Base-by-base conservation (phyloP, 2,888 invertebrate species). In the Linyphia triangularis region DNA sequence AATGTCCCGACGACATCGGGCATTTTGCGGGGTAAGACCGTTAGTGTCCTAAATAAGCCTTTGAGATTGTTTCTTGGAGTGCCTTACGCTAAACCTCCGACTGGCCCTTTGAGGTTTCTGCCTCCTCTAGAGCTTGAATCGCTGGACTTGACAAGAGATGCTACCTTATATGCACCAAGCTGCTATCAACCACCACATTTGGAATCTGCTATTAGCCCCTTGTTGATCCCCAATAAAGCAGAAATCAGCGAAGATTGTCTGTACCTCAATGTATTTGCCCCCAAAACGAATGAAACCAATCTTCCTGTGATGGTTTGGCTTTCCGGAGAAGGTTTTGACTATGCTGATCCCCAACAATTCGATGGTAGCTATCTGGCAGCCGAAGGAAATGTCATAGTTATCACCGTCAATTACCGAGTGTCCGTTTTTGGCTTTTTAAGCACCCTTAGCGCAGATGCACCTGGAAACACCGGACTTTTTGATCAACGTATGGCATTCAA, bases 201-300 rank as follows among this genome's bases (percentile, higher is more conserved):
- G 24, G 43, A 77, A 1, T 78, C 90, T 13, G 90, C 91, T 7
- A 91, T 91, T 59, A 91, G 90, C 65, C 91, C 91, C n/a, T 83
- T 91, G 3, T 86, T 92, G n/a, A 57, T 86, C n/a, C 77, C 79
- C 9, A 90, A 90, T 61, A 19, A 63, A 24, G 72, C 69, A 9
- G 30, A n/a, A 24, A 26, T 89, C 13, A 85, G 26, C 40, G 97
- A 97, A 92, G 95, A 97, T 92, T 97, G 97, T 91, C 93, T 97
- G 51, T 96, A 96, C 22, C 93, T 97, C 9, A 97, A 97, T 91
- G 95, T 97, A 0, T 95, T 96, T 40, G 96, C 97, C 0, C 97
- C 97, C 0, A 43, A 57, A 16, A 28, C 6, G 26, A 51, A 10
- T 67, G 24, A 5, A 13, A 51, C 63, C 1, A 13, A 16, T 10